A percentile compares a stretch with the other conserved stretches of the same genome.
Evolutionary conservation across 2,888 invertebrate genomes (phyloP).

Genomic region (Cantharis nigra): DNA sequence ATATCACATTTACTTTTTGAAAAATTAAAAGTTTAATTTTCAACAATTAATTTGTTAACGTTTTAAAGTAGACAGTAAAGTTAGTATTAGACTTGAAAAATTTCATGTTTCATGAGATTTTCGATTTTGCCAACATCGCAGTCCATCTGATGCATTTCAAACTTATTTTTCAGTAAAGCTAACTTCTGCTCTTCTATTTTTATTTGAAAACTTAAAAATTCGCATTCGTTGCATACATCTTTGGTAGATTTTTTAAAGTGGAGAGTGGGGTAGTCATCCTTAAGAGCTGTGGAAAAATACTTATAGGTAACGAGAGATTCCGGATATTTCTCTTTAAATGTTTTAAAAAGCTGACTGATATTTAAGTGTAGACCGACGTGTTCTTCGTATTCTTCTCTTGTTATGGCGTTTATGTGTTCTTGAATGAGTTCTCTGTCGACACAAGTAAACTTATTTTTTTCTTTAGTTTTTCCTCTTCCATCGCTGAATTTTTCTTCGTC

Average conservation of each 20-base stretch:
- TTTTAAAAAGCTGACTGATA: neutral
- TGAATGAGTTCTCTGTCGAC: neutral
- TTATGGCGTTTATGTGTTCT: neutral
- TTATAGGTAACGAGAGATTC: neutral
- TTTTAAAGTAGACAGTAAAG: no score
- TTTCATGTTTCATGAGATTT: neutral
- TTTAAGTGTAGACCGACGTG: neutral
- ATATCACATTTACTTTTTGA: neutral
- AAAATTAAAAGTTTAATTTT: neutral
- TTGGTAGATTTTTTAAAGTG: neutral
- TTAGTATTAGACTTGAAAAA: neutral
- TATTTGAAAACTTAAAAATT: neutral
- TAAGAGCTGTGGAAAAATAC: neutral
- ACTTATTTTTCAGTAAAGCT: neutral
- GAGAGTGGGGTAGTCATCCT: neutral
- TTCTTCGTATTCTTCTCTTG: neutral
- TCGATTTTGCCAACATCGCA: neutral
- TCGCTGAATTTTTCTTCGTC: neutral
- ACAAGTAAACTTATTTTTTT: neutral
- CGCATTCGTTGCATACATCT: neutral
- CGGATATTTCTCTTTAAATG: neutral
- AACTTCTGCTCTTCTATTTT: neutral
- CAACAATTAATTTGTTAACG: neutral
- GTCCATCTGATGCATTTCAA: neutral
- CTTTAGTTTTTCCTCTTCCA: neutral